phyloP scores from a whole-genome alignment of 2,113 vertebrate genomes.

The Bufo bufo region DNA sequence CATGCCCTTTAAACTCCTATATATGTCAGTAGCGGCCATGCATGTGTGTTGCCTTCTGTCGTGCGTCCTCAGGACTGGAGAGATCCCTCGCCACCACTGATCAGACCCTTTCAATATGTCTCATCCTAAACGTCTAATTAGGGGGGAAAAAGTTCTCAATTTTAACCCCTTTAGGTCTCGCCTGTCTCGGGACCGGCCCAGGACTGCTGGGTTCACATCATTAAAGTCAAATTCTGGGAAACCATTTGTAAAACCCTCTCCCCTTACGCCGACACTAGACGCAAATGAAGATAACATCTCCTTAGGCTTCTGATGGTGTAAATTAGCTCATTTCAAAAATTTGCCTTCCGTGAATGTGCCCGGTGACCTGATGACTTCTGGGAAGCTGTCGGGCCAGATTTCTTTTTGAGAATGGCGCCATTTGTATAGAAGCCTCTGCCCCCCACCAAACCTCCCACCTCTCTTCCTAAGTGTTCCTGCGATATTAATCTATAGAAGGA shows the following conservation, averaged over 20 bases:
- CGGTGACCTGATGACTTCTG: neutral
- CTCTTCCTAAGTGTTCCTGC: slow-evolving; percentile 13
- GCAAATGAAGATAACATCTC: neutral
- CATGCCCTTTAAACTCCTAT: too few species aligned
- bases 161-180: too few species aligned
- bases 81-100: too few species aligned
- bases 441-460: too few species aligned
- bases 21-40: too few species aligned
- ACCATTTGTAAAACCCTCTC: neutral
- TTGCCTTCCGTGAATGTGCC: neutral
- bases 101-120: too few species aligned
- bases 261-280: too few species aligned
- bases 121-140: too few species aligned
- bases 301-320: neutral
- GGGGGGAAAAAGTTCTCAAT: too few species aligned
- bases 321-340: neutral
- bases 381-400: neutral
- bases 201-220: neutral
- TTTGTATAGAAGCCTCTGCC: slow-evolving; percentile 10
- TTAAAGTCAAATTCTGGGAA: neutral
- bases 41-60: too few species aligned
- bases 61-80: too few species aligned
- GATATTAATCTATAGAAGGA: slow-evolving; percentile 40
- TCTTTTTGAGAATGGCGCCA: neutral
- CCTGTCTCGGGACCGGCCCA: too few species aligned